Base-by-base conservation (phyloP, 2,888 invertebrate species). In the Chrysomela aeneicollis region DNA sequence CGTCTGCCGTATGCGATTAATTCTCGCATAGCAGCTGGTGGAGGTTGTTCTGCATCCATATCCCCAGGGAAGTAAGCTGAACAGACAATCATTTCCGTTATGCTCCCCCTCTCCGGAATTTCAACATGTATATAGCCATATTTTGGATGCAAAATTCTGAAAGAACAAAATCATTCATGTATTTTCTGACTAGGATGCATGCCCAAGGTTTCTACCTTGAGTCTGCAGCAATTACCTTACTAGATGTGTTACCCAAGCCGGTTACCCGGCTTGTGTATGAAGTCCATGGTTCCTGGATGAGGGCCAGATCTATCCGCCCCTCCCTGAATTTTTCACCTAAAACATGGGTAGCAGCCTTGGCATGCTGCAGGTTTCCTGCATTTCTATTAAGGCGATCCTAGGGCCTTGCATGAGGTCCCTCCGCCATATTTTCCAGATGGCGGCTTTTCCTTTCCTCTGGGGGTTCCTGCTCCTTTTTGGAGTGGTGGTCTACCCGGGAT, bases 1-100 rank as follows among this genome's bases (percentile, higher is more conserved):
- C 17, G 55, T 52, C 62, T 62, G 2, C 64, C 62, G 58, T 60
- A 66, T 1, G 47, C 17, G n/a, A n/a, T n/a, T n/a, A n/a, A n/a
- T n/a, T n/a, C n/a, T n/a, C n/a, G n/a, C n/a, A n/a, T n/a, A n/a
- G n/a, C n/a, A n/a, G n/a, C n/a, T n/a, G n/a, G n/a, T n/a, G n/a
- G n/a, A n/a, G n/a, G n/a, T n/a, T n/a, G n/a, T n/a, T n/a, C n/a
- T n/a, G n/a, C n/a, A n/a, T n/a, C n/a, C n/a, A n/a, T n/a, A n/a
- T n/a, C n/a, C n/a, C n/a, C n/a, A n/a, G n/a, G n/a, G n/a, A n/a
- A n/a, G n/a, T n/a, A n/a, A n/a, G n/a, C n/a, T n/a, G n/a, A n/a
- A n/a, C n/a, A n/a, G n/a, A n/a, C n/a, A n/a, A n/a, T n/a, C n/a
- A n/a, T n/a, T n/a, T n/a, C n/a, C n/a, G n/a, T n/a, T n/a, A n/a